These are phyloP conservation scores for Chrosomus eos DNA, from an alignment of 2,797 vertebrate genomes.

Conservation along the genomic window DNA sequence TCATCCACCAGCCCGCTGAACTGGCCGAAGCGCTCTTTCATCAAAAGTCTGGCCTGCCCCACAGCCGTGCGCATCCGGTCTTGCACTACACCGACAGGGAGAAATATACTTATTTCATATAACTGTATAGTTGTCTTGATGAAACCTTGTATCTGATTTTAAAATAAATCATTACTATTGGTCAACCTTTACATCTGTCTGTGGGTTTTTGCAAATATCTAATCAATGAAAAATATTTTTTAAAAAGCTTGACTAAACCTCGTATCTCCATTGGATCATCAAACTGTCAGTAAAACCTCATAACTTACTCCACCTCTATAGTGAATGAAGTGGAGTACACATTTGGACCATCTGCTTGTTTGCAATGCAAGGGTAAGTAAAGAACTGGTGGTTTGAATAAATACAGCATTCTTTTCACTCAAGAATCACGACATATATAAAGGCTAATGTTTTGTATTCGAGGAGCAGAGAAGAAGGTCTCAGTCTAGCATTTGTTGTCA, in stretches of 20 bases:
- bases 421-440: background rate
- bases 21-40: conserved; percentile 92
- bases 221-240: too few species aligned
- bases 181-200: background rate
- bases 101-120: background rate
- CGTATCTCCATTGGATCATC: too few species aligned
- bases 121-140: background rate
- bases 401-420: background rate
- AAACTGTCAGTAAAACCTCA: too few species aligned
- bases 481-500: background rate
- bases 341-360: background rate
- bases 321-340: background rate
- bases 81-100: conserved; percentile 76
- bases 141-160: background rate
- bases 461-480: background rate
- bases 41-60: conserved; percentile 90
- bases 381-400: background rate
- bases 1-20: conserved; percentile 90
- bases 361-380: background rate
- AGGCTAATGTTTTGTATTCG: background rate
- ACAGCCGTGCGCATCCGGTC: conserved; percentile 86
- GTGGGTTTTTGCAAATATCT: too few species aligned
- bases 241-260: too few species aligned
- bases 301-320: too few species aligned
- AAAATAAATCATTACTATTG: background rate